Base-by-base conservation (phyloP, 2,113 vertebrate species). In the Phalacrocorax carbo region DNA sequence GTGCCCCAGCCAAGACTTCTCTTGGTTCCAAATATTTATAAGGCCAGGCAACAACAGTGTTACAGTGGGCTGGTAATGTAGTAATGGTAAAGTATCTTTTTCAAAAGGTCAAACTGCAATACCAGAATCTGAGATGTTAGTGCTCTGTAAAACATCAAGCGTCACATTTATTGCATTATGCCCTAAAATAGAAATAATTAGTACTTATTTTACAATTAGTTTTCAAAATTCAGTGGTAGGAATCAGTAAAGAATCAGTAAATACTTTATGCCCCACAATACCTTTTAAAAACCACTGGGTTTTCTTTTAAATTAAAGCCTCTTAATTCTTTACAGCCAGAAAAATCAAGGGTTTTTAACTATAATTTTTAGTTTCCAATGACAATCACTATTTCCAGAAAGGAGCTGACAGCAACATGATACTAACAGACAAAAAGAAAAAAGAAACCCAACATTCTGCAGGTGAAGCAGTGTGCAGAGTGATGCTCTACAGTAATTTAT, bases 1-100 rank as follows among this genome's bases (percentile, higher is more conserved):
- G 73, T 93, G 90, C 62, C 89, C 88, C 32, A 96, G 89, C 55
- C 88, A 95, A 95, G 68, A 52, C 62, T 54, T 71, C 48, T 65
- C 65, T 76, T 54, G 27, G 38, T 76, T 90, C 27, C 55, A 90
- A 73, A 29, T 49, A 88, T 64, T 90, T 88, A 32, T 34, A 86
- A 88, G 66, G 95, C 91, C 60, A 93, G 94, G 91, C 70, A 84
- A 92, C 48, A 94, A 91, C 7, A 62, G n/a, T 10, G 16, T 65
- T 94, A 92, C 68, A 61, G 69, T 82, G 66, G 90, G 55, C 75
- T 89, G 61, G 48, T 58, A 87, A 75, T 13, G 5, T 25, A 84
- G 51, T 64, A 52, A 88, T 34, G 16, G 17, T 32, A 5, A 77
- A 68, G 25, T 62, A 57, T 72, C 36, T 73, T 73, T 71, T 69